Percentiles rank a stretch among this genome's conserved stretches.
Evolutionary conservation across 2,797 vertebrate species (phyloP).

Genomic region (Gymnodraco acuticeps): DNA sequence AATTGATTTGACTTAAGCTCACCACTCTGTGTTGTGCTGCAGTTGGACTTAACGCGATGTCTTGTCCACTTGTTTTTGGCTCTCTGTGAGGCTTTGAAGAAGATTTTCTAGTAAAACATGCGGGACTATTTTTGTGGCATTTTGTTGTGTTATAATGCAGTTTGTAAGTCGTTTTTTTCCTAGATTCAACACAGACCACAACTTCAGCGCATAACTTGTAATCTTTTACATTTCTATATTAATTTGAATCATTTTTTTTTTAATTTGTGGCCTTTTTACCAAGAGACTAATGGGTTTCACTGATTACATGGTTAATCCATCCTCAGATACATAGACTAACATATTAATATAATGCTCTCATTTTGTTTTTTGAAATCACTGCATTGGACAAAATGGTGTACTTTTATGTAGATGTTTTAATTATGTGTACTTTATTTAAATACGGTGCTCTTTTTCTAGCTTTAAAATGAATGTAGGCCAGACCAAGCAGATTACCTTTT

Average conservation of each 20-base stretch:
- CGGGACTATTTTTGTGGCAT: too few species aligned
- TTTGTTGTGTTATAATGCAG: too few species aligned
- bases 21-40: background rate
- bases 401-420: background rate
- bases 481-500: background rate
- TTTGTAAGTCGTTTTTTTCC: background rate
- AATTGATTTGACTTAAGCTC: conserved; percentile 18
- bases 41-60: conserved; percentile 15
- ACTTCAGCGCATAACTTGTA: background rate
- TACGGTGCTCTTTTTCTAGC: background rate
- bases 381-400: background rate
- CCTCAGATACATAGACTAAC: too few species aligned
- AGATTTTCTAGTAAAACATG: conserved; percentile 14
- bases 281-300: background rate
- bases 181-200: background rate
- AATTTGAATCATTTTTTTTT: background rate
- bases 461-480: too few species aligned
- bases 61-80: conserved; percentile 11
- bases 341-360: too few species aligned
- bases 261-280: background rate
- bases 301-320: background rate
- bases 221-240: background rate
- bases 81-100: background rate
- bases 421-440: background rate
- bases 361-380: background rate